phyloP scores from a whole-genome alignment of 2,113 vertebrate species.

The Hiodon alosoides region DNA sequence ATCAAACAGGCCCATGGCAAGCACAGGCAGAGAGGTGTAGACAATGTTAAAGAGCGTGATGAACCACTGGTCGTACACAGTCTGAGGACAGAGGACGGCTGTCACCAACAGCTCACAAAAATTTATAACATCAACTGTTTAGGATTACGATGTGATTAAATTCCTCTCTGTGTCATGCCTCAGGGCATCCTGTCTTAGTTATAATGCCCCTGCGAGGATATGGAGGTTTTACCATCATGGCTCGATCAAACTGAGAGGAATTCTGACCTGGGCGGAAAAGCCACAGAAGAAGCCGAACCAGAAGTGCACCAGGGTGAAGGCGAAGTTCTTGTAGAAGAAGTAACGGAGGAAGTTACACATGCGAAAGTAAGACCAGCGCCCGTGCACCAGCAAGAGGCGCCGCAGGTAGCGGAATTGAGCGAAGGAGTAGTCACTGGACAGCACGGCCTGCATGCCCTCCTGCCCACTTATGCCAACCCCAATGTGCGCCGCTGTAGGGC shows the following conservation, averaged over 20 bases:
- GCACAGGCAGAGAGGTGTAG: constrained; percentile 74
- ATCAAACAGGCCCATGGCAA: constrained; percentile 79
- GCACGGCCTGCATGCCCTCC: constrained; percentile 71
- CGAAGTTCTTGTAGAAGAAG: constrained; percentile 81
- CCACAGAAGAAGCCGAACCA: constrained; percentile 80
- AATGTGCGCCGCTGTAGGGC: constrained; percentile 62
- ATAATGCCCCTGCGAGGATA: no score
- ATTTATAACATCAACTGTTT: no score
- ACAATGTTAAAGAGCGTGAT: constrained; percentile 78
- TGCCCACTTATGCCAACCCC: constrained; percentile 72
- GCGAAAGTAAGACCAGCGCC: constrained; percentile 72
- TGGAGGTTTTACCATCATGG: no score
- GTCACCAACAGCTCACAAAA: no score
- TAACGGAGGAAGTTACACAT: constrained; percentile 76
- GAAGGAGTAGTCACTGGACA: constrained; percentile 75
- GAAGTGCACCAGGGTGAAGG: constrained; percentile 74
- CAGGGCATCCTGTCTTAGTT: no score
- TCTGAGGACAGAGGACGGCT: constrained; percentile 53
- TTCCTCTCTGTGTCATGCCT: no score
- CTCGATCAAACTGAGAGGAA: no score
- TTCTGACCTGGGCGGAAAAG: constrained; percentile 70
- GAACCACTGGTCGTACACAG: constrained; percentile 81
- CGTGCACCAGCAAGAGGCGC: constrained; percentile 69
- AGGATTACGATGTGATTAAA: no score
- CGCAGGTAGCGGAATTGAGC: constrained; percentile 71